These are phyloP conservation scores for Aramus guarauna DNA, from an alignment of 2,113 vertebrate species.

Conservation along the genomic window DNA sequence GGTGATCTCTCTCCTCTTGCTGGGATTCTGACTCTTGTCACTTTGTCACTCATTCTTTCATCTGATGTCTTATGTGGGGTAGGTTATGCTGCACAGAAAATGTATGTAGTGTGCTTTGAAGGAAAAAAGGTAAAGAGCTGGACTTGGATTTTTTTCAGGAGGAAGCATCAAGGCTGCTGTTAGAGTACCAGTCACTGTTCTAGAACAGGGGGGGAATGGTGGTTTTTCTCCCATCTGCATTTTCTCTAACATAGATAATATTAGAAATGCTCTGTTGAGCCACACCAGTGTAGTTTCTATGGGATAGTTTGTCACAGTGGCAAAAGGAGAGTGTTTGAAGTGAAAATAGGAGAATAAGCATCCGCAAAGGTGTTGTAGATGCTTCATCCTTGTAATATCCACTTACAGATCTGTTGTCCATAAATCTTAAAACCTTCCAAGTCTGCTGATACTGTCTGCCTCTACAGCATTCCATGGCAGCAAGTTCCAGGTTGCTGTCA, in stretches of 20 bases:
- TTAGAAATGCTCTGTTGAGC: background rate
- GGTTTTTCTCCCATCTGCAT: fast-evolving
- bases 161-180: background rate
- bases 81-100: background rate
- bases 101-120: background rate
- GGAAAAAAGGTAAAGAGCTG: background rate
- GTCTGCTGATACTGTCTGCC: background rate
- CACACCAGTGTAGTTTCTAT: background rate
- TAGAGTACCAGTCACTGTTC: background rate
- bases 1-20: background rate
- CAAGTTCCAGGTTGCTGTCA: background rate
- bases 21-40: background rate
- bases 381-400: background rate
- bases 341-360: background rate
- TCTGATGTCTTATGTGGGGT: background rate
- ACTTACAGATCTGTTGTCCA: background rate
- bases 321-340: background rate
- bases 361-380: background rate
- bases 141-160: background rate
- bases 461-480: background rate
- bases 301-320: background rate
- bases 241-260: background rate
- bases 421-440: background rate
- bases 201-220: background rate
- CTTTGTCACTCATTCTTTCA: background rate